Evolutionary conservation across 2,888 invertebrate genomes (phyloP).

Genomic region (Quadroppia sp.): DNA sequence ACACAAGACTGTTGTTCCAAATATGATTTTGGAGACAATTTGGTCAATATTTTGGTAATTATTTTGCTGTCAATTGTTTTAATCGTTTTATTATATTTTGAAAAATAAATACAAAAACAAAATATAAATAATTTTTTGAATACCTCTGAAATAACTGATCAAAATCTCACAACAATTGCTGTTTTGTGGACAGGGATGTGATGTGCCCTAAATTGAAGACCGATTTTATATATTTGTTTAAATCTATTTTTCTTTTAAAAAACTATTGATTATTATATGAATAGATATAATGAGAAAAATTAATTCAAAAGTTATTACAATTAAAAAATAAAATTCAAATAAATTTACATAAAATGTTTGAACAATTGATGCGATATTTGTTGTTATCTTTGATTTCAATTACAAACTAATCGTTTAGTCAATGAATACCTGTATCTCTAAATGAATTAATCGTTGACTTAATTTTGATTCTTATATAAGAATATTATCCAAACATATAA

Average conservation of each 20-base stretch:
- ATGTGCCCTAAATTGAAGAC: constrained; percentile 1
- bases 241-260: too few species aligned
- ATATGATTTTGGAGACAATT: constrained; percentile 1
- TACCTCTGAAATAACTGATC: constrained; percentile 1
- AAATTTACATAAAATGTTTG: too few species aligned
- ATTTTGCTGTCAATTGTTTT: background rate
- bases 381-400: too few species aligned
- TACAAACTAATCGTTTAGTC: too few species aligned
- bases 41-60: background rate
- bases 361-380: too few species aligned
- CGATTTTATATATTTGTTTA: background rate
- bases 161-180: background rate
- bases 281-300: too few species aligned
- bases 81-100: background rate
- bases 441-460: too few species aligned
- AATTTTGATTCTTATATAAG: background rate
- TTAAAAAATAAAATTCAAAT: too few species aligned
- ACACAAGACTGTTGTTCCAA: background rate
- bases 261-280: too few species aligned
- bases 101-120: background rate
- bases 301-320: too few species aligned
- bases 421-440: too few species aligned
- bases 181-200: background rate
- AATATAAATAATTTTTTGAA: background rate
- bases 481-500: background rate